phyloP scores from a whole-genome alignment of 2,797 vertebrate genomes.

The Chelon auratus region DNA sequence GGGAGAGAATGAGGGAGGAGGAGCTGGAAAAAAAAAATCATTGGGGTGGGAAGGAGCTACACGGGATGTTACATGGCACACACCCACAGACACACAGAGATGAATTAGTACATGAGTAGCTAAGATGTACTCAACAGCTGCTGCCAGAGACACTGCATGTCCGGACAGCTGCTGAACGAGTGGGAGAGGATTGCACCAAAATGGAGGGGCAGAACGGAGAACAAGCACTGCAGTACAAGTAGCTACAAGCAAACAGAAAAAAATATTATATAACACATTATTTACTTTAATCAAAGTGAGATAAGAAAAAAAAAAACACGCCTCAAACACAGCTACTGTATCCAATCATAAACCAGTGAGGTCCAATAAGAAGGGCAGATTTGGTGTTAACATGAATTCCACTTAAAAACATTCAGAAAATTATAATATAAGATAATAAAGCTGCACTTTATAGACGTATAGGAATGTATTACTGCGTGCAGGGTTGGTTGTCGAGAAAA shows the following conservation, averaged over 20 bases:
- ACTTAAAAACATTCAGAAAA: too few relatives aligned
- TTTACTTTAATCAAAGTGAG: too few relatives aligned
- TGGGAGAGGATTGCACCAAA: conserved; percentile 42
- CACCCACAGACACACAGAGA: conserved; percentile 42
- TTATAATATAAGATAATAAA: neutral
- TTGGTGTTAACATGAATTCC: neutral
- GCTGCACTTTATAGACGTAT: neutral
- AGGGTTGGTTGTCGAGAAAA: neutral
- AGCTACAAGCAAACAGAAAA: neutral
- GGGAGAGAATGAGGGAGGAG: conserved; percentile 67
- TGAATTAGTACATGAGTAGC: conserved; percentile 40
- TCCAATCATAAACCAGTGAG: too few relatives aligned
- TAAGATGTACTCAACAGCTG: conserved; percentile 59
- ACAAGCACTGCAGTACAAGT: neutral
- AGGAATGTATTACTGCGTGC: neutral
- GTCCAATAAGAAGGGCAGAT: neutral
- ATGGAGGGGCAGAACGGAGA: conserved; percentile 5
- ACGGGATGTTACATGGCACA: conserved; percentile 32
- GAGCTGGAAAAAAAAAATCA: conserved; percentile 40
- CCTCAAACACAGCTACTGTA: too few relatives aligned
- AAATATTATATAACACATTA: neutral
- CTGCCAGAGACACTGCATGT: conserved; percentile 68
- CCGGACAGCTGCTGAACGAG: conserved; percentile 75
- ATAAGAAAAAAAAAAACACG: too few relatives aligned
- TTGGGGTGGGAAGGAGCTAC: conserved; percentile 30